phyloP scores from a whole-genome alignment of 35 echinoderm and acorn worm species.

The Chiridota heheva region DNA sequence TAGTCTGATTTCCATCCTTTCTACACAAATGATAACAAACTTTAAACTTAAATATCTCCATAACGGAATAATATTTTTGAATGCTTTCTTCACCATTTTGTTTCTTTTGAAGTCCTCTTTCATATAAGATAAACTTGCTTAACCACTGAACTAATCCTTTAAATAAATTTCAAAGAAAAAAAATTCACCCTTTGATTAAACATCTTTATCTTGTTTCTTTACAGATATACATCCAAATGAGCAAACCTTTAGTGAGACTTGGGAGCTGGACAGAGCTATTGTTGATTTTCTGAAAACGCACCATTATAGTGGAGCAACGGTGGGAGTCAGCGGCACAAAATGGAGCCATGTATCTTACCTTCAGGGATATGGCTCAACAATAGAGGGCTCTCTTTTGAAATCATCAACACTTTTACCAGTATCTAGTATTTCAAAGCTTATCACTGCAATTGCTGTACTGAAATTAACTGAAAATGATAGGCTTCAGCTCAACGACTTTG shows the following conservation, averaged over 20 bases:
- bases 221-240: constrained; percentile 56
- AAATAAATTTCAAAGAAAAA: too few species aligned
- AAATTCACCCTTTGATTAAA: too few species aligned
- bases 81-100: too few species aligned
- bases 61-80: too few species aligned
- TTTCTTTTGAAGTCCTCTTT: too few species aligned
- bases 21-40: too few species aligned
- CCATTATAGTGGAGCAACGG: constrained; percentile 77
- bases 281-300: constrained; percentile 65
- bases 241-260: constrained; percentile 25
- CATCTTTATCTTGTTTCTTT: constrained; percentile 39
- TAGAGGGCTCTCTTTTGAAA: constrained; percentile 50
- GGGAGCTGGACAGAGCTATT: constrained; percentile 43
- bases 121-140: too few species aligned
- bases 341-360: constrained; percentile 71
- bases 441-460: constrained; percentile 81
- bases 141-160: too few species aligned
- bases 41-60: too few species aligned
- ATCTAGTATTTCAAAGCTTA: constrained; percentile 92
- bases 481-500: constrained; percentile 56
- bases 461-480: constrained; percentile 66
- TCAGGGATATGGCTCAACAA: constrained; percentile 71
- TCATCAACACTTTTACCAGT: constrained; percentile 68
- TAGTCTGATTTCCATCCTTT: too few species aligned
- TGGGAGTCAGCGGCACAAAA: constrained; percentile 60